Evolutionary conservation across 2,888 invertebrate species (phyloP).

Genomic region (Rotaria macrura): DNA sequence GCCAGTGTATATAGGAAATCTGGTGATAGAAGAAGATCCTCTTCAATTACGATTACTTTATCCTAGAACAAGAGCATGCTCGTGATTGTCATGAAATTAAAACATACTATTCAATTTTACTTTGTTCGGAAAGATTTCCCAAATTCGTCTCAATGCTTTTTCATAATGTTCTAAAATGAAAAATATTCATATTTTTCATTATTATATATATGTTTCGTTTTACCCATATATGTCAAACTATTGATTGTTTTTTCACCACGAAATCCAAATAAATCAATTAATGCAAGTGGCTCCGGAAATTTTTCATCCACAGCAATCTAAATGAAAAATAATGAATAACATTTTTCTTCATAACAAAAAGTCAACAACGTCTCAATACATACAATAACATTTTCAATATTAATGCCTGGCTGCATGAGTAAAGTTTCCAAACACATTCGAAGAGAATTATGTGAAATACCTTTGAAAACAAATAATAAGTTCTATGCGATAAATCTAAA

Average conservation of each 20-base stretch:
- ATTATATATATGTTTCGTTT: background rate
- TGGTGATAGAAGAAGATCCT: constrained; percentile 51
- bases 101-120: background rate
- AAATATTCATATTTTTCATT: background rate
- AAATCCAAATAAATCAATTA: constrained; percentile 49
- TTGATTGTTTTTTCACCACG: constrained; percentile 42
- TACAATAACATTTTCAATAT: constrained; percentile 50
- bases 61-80: background rate
- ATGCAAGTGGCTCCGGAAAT: constrained; percentile 46
- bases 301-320: constrained; percentile 43
- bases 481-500: too few species aligned
- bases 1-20: constrained; percentile 53
- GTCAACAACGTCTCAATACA: constrained; percentile 35
- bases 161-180: background rate
- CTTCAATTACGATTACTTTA: constrained; percentile 51
- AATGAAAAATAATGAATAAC: background rate
- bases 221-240: constrained; percentile 43
- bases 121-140: background rate
- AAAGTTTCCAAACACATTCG: constrained; percentile 52
- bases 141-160: constrained; percentile 5
- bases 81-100: background rate
- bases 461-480: background rate
- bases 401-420: constrained; percentile 54
- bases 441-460: constrained; percentile 50
- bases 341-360: background rate